Percentiles rank a stretch among this genome's conserved stretches.
Conservation (phyloP, 2,797 vertebrate species). For the Lycodopsis pacificus region DNA sequence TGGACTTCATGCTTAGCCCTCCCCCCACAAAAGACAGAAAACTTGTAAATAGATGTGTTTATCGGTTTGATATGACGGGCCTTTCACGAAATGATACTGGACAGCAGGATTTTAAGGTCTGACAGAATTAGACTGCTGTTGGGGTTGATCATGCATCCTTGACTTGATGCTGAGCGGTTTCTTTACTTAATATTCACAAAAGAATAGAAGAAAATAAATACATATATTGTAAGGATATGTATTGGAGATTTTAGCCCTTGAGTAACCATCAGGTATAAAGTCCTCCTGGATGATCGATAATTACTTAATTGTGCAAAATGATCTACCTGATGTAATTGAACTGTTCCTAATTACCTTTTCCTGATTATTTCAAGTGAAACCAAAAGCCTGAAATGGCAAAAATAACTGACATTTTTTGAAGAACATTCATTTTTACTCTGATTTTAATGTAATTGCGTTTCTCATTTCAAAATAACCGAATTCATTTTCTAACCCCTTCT, state of each 20-base stretch:
- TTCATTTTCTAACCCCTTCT: not conserved
- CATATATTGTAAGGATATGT: too few relatives aligned
- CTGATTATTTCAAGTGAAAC: conserved; percentile 1
- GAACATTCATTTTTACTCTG: not conserved
- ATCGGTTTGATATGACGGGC: conserved; percentile 29
- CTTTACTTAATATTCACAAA: not conserved
- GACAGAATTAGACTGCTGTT: conserved; percentile 16
- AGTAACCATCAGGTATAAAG: not conserved
- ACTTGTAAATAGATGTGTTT: conserved; percentile 35
- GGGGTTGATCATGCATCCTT: not conserved
- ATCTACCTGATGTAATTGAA: not conserved
- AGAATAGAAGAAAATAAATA: not conserved
- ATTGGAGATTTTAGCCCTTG: not conserved
- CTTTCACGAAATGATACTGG: conserved; percentile 15
- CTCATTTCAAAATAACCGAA: not conserved
- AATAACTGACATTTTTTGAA: not conserved
- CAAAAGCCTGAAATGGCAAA: not conserved
- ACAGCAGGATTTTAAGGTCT: conserved; percentile 3
- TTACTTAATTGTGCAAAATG: not conserved
- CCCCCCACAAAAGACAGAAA: not conserved
- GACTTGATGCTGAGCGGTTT: not conserved
- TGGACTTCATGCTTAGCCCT: conserved; percentile 20
- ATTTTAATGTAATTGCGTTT: not conserved
- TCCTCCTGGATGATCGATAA: too few relatives aligned
- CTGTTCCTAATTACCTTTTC: not conserved